Conservation (phyloP, 1,140 invertebrate species). For the Plectrocnemia conspersa region DNA sequence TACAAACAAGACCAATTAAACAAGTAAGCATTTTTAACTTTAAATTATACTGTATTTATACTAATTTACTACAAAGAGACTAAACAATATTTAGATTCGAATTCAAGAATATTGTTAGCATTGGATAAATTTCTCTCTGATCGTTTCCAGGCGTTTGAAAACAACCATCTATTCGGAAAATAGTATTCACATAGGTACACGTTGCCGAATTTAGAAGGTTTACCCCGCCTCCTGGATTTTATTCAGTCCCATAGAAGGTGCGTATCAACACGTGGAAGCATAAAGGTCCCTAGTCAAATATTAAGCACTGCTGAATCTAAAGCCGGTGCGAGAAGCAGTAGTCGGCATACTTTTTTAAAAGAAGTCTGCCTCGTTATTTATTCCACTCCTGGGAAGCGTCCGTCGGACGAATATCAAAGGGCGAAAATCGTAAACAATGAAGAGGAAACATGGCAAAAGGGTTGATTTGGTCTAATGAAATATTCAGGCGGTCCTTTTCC, state of each 20-base stretch:
- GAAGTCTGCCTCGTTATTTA: constrained; percentile 15
- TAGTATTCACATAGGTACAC: too few species aligned
- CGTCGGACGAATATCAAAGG: not conserved
- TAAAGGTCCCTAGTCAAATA: constrained; percentile 21
- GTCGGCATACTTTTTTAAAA: constrained; percentile 4
- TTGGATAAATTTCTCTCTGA: not conserved
- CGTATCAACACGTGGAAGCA: constrained; percentile 16
- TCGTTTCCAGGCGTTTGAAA: constrained; percentile 4
- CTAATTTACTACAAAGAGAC: too few species aligned
- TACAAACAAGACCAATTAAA: too few species aligned
- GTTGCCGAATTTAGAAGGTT: too few species aligned
- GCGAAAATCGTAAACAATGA: constrained; percentile 19
- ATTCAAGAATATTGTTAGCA: constrained; percentile 2
- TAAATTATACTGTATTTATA: too few species aligned
- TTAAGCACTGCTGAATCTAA: constrained; percentile 10
- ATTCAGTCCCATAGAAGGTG: not conserved
- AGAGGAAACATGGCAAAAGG: constrained; percentile 9
- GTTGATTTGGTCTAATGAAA: constrained; percentile 15
- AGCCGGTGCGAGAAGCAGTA: constrained; percentile 14
- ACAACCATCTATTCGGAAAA: not conserved
- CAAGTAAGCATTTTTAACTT: too few species aligned
- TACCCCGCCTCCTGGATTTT: too few species aligned
- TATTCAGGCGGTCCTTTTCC: constrained; percentile 9
- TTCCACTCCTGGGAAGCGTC: constrained; percentile 5
- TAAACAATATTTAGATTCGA: too few species aligned